Percentiles rank a stretch among this genome's conserved stretches.
phyloP scores from a whole-genome alignment of 1,140 invertebrate genomes.

The Drosophila neocordata region DNA sequence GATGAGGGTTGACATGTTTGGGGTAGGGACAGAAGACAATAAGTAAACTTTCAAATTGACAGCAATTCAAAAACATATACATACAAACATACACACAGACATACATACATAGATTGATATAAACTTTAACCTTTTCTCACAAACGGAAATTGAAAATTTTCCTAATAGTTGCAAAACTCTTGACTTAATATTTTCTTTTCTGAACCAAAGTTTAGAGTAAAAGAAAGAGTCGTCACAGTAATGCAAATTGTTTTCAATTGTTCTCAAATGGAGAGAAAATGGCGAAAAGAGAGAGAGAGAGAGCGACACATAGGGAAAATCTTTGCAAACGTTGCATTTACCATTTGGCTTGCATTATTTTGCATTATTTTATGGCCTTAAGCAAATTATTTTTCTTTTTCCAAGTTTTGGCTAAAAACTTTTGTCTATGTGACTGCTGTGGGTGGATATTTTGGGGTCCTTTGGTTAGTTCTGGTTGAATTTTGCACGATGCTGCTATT shows the following conservation, averaged over 20 bases:
- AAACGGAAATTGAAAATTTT: constrained; percentile 6
- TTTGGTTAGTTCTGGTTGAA: constrained; percentile 1
- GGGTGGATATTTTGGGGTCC: not conserved
- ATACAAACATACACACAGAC: not conserved
- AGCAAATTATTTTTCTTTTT: constrained; percentile 71
- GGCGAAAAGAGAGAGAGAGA: constrained; percentile 12
- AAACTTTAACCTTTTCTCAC: not conserved
- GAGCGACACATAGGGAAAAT: not conserved
- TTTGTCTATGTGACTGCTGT: constrained; percentile 33
- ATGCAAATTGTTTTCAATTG: constrained; percentile 54
- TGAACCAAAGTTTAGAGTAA: constrained; percentile 30
- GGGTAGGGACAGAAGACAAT: constrained; percentile 10
- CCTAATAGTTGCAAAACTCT: constrained; percentile 36
- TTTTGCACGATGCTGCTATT: not conserved
- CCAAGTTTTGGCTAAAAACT: constrained; percentile 62
- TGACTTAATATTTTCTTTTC: constrained; percentile 13
- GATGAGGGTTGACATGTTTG: constrained; percentile 21
- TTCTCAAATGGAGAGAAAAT: constrained; percentile 20
- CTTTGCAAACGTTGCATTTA: constrained; percentile 18
- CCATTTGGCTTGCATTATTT: constrained; percentile 28
- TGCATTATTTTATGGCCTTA: constrained; percentile 73
- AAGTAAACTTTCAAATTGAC: constrained; percentile 5
- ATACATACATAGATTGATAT: not conserved
- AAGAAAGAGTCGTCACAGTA: constrained; percentile 34
- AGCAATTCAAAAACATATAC: not conserved